Conservation (phyloP, 2,797 vertebrate species). For the Coracias cyanogaster region DNA sequence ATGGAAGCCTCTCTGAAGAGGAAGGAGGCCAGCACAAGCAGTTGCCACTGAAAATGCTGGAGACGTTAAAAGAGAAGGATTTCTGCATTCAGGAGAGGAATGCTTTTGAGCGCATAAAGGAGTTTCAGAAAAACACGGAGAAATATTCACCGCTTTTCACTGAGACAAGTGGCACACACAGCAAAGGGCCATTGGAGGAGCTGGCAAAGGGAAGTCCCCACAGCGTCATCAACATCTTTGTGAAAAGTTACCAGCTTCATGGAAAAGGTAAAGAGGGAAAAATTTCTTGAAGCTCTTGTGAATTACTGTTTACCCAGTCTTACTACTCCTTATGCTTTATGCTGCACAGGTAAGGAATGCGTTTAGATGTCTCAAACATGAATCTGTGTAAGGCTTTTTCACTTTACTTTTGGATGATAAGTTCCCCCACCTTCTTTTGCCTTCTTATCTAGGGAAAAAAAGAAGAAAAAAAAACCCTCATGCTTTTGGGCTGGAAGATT, state of each 20-base stretch:
- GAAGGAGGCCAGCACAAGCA: constrained; percentile 66
- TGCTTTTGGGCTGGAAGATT: neutral
- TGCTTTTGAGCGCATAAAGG: constrained; percentile 81
- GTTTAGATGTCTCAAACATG: neutral
- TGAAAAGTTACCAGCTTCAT: constrained; percentile 86
- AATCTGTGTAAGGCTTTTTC: neutral
- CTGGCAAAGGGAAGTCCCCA: constrained; percentile 92
- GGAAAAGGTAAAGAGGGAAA: constrained; percentile 82
- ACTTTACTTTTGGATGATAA: neutral
- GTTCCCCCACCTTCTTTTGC: neutral
- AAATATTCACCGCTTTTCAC: constrained; percentile 78
- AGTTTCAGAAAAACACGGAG: constrained; percentile 91
- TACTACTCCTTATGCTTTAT: neutral
- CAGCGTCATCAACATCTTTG: constrained; percentile 96
- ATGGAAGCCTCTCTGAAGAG: constrained; percentile 88
- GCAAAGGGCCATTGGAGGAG: constrained; percentile 89
- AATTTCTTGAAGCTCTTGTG: neutral
- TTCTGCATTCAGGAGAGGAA: constrained; percentile 78
- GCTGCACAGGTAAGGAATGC: neutral
- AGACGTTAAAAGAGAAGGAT: constrained; percentile 78
- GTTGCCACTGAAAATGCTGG: constrained; percentile 63
- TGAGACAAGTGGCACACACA: constrained; percentile 70
- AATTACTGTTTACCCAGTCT: neutral
- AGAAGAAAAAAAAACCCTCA: too few species aligned
- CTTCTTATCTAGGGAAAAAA: neutral